These are phyloP conservation scores for Bursaphelenchus okinawaensis DNA, from an alignment of 2,888 invertebrate genomes.

Conservation along the genomic window DNA sequence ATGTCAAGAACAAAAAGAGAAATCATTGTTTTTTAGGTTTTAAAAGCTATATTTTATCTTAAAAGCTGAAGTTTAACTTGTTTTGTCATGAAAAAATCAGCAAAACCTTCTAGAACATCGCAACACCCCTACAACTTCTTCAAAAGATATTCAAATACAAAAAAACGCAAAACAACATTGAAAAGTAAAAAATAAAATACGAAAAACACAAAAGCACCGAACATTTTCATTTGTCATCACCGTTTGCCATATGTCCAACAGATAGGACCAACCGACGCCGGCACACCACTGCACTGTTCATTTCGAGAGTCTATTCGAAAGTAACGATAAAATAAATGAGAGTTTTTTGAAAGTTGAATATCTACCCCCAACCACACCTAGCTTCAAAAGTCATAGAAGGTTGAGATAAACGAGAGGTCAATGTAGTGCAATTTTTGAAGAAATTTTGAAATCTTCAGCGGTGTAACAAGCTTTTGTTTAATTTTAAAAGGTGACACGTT, in stretches of 20 bases:
- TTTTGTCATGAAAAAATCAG: no score
- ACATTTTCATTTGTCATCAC: neutral
- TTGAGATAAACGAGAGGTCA: neutral
- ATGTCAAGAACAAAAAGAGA: no score
- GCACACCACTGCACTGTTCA: neutral
- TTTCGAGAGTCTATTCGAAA: no score
- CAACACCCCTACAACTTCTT: no score
- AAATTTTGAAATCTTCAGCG: neutral
- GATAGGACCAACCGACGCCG: neutral
- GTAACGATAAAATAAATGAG: neutral
- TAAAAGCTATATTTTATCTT: no score
- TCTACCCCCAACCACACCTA: neutral
- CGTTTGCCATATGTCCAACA: neutral
- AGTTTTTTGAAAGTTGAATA: neutral
- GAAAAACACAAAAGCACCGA: conserved; percentile 2
- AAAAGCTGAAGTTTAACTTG: no score
- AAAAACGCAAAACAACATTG: conserved; percentile 13
- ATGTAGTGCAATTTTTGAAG: no score
- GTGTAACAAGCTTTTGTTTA: no score
- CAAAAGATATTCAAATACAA: conserved; percentile 8
- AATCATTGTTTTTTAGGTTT: no score
- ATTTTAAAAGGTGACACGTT: no score
- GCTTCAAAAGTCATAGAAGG: neutral
- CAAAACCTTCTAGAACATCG: no score
- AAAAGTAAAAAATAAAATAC: neutral